Evolutionary conservation across 2,113 vertebrate genomes (phyloP), one percentile per base, ranked within the genome.

Genomic region (Silurus glanis): DNA sequence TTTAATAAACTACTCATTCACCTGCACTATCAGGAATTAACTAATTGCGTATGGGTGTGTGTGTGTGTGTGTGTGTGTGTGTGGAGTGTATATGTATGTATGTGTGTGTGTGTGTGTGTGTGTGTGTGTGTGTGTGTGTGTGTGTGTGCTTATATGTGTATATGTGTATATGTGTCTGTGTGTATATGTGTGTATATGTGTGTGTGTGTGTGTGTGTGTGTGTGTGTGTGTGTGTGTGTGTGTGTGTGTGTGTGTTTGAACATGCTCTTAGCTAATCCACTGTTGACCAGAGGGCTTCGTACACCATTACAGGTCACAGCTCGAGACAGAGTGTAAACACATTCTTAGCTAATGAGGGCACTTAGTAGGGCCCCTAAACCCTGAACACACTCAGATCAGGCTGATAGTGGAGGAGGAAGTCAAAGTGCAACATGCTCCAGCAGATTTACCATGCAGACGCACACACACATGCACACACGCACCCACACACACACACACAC

Each of bases 291-390:
- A 92, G 92, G 93, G 92, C 92, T 95, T 93, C 84, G 88, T 92
- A 91, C 90, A 92, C 93, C 93, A 93, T 94, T 94, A 93, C 90
- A 93, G 93, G 93, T 94, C 93, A 93, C 64, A 45, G 89, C 91
- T 92, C 88, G 79, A 94, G 93, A 94, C 93, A 9, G 16, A 92
- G 92, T 81, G 91, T 93, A 94, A 94, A 94, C 94, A 94, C 93
- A 95, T 94, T 94, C 94, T 93, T 93, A 91, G 92, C 93, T 94
- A 94, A 95, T 90, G 90, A 94, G 93, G 90, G 92, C 69, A 59
- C 69, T 84, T 61, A 84, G 37, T 84, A 84, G 67, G 83, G 53
- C 51, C 51, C 82, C 82, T 83, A 83, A 84, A 84, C 69, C 83
- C 83, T 84, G 82, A 84, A 21, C 69, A 84, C 67, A 84, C 67